A percentile compares a stretch with the other conserved stretches of the same genome.
These are phyloP conservation scores for Parascotia fuliginaria DNA, from an alignment of 2,888 invertebrate species.

Conservation along the genomic window DNA sequence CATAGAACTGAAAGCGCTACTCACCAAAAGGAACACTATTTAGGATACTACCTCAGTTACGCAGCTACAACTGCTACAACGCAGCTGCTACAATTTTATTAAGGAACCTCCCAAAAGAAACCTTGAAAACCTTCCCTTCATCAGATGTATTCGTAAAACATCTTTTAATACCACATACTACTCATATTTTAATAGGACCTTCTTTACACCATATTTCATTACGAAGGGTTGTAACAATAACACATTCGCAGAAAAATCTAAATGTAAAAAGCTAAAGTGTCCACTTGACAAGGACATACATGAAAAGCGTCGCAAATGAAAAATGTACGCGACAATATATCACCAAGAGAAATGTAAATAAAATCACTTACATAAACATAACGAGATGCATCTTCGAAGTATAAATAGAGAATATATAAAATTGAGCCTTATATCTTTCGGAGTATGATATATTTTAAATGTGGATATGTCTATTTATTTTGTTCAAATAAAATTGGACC, in stretches of 20 bases:
- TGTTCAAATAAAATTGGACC: constrained; percentile 4
- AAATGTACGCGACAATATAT: constrained; percentile 47
- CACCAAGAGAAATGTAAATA: constrained; percentile 47
- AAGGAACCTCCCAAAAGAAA: no score
- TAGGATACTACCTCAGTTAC: no score
- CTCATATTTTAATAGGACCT: neutral
- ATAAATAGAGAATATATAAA: constrained; percentile 19
- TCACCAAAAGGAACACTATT: no score
- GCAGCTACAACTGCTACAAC: no score
- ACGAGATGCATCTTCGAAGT: constrained; percentile 37
- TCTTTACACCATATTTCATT: constrained; percentile 20
- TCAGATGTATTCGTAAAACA: no score
- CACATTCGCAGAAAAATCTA: constrained; percentile 23
- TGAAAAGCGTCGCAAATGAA: constrained; percentile 47
- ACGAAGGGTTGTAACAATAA: constrained; percentile 23
- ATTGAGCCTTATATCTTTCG: constrained; percentile 21
- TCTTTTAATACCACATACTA: no score
- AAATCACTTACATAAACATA: constrained; percentile 44
- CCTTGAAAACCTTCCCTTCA: no score
- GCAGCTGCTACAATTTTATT: no score
- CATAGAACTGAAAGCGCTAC: no score
- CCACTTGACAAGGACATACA: constrained; percentile 45
- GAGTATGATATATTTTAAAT: constrained; percentile 27
- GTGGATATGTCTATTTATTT: constrained; percentile 1
- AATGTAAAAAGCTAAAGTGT: constrained; percentile 37